Percentiles rank a stretch among this genome's conserved stretches.
Evolutionary conservation across 2,113 vertebrate species (phyloP).

Genomic region (Vireo altiloquus): DNA sequence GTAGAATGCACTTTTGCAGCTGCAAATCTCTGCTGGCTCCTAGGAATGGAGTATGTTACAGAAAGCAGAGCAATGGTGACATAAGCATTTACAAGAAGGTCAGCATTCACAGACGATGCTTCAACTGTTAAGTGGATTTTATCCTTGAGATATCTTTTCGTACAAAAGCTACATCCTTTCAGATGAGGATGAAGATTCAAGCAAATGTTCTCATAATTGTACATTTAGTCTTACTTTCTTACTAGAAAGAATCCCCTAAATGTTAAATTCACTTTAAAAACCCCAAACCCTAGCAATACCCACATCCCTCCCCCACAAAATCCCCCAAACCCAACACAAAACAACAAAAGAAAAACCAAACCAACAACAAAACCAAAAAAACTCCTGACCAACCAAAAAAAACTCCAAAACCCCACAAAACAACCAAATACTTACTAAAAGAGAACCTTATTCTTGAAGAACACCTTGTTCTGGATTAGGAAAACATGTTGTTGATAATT

Average conservation of each 20-base stretch:
- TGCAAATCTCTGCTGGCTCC: background rate
- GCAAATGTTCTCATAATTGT: background rate
- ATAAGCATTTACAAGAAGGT: background rate
- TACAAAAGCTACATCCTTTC: background rate
- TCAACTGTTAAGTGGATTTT: background rate
- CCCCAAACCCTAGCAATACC: background rate
- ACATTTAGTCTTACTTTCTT: background rate
- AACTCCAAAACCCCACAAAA: background rate
- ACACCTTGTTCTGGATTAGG: background rate
- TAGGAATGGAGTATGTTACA: background rate
- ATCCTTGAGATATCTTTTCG: background rate
- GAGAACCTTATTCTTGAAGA: background rate
- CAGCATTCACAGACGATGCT: background rate
- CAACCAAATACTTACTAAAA: background rate
- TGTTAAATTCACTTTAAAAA: background rate
- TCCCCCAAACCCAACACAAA: background rate
- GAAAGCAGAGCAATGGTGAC: background rate
- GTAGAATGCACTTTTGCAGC: background rate
- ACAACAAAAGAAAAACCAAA: background rate
- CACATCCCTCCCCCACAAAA: accelerated
- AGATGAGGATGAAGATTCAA: background rate
- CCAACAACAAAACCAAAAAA: too few relatives aligned
- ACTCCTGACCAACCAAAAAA: too few relatives aligned
- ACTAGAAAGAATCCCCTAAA: background rate
- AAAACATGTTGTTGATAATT: background rate